These are phyloP conservation scores for Brenthis daphne DNA, from an alignment of 2,888 invertebrate species.

Conservation along the genomic window DNA sequence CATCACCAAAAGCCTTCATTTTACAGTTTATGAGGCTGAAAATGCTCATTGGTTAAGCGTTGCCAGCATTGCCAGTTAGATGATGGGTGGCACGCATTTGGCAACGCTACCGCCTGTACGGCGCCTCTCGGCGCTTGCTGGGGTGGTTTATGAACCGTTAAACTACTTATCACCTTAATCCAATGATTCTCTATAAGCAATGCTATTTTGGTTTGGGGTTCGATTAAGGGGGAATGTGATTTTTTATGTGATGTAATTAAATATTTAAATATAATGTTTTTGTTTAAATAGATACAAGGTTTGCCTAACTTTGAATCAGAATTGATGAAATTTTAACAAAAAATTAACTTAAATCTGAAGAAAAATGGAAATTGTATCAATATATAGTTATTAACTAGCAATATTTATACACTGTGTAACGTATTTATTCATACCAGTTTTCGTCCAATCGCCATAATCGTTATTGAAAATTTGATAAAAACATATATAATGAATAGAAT, in stretches of 20 bases:
- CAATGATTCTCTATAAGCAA: conserved; percentile 46
- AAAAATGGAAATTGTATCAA: too few relatives aligned
- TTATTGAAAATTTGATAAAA: too few relatives aligned
- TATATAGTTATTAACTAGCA: too few relatives aligned
- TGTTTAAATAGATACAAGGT: neutral
- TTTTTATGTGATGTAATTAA: neutral
- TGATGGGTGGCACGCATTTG: conserved; percentile 73
- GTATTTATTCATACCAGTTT: too few relatives aligned
- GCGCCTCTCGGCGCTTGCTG: conserved; percentile 64
- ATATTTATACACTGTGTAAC: too few relatives aligned
- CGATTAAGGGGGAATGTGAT: conserved; percentile 8
- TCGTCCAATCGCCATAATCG: too few relatives aligned
- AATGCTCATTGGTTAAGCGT: conserved; percentile 66
- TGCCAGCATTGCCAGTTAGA: conserved; percentile 66
- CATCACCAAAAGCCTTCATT: conserved; percentile 44
- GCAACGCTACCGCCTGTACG: conserved; percentile 62
- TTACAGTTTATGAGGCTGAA: conserved; percentile 65
- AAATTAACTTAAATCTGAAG: too few relatives aligned
- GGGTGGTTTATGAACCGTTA: conserved; percentile 79
- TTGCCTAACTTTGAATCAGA: too few relatives aligned
- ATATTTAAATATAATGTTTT: neutral
- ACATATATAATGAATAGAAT: too few relatives aligned
- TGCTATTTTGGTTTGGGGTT: conserved; percentile 2
- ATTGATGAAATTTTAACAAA: too few relatives aligned
- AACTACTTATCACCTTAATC: conserved; percentile 81